These are phyloP conservation scores for Columbina picui DNA, from an alignment of 2,113 vertebrate genomes.

Conservation along the genomic window DNA sequence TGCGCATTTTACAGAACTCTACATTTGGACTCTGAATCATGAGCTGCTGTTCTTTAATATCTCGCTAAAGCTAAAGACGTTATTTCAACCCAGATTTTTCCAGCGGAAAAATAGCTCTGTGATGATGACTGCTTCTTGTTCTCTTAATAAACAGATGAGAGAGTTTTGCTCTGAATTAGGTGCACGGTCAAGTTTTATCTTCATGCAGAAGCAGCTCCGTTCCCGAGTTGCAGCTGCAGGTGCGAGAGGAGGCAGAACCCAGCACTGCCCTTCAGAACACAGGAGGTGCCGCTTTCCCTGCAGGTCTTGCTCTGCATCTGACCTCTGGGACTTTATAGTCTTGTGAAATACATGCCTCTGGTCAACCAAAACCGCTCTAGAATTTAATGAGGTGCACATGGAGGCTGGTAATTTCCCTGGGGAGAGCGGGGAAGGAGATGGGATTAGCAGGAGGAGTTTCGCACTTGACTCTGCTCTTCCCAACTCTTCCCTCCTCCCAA, in stretches of 20 bases:
- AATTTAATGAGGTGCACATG: background rate
- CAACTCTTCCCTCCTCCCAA: background rate
- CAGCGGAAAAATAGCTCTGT: background rate
- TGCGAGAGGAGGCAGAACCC: background rate
- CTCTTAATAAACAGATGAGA: background rate
- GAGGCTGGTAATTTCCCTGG: rapidly evolving
- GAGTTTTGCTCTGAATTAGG: background rate
- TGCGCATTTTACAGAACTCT: background rate
- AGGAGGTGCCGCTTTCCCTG: rapidly evolving
- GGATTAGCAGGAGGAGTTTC: background rate
- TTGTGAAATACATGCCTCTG: rapidly evolving
- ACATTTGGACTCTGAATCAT: background rate
- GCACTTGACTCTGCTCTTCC: rapidly evolving
- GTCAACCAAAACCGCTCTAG: background rate
- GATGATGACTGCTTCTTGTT: background rate
- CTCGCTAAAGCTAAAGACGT: background rate
- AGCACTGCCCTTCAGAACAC: rapidly evolving
- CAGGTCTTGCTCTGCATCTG: background rate
- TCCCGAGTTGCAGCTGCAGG: background rate
- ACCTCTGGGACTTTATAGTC: rapidly evolving
- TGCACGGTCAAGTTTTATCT: background rate
- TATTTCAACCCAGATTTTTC: background rate
- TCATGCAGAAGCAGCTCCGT: background rate
- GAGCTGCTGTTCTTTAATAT: background rate
- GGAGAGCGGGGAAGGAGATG: background rate